Evolutionary conservation across 2,797 vertebrate genomes (phyloP).

Genomic region (Molossus molossus): DNA sequence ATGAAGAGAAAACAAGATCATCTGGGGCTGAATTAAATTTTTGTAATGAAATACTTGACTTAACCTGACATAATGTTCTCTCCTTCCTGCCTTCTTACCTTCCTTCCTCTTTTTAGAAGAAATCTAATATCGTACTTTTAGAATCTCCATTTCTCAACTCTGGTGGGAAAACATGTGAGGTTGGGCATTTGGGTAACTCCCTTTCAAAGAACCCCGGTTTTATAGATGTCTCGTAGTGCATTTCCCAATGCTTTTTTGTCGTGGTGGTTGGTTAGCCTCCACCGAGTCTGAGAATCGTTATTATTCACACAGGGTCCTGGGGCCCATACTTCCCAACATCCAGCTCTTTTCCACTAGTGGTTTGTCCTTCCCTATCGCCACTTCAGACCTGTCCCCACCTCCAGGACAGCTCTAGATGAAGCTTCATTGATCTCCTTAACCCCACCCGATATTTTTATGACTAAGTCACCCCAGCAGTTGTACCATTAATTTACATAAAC

Average conservation of each 20-base stretch:
- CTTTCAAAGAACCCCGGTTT: conserved; percentile 21
- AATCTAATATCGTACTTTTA: neutral
- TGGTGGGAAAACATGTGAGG: neutral
- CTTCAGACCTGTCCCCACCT: too few relatives aligned
- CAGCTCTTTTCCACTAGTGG: neutral
- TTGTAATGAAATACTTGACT: conserved; percentile 4
- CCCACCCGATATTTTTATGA: too few relatives aligned
- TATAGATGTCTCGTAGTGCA: neutral
- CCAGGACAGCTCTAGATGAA: neutral
- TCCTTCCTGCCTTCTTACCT: neutral
- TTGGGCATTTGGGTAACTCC: conserved; percentile 23
- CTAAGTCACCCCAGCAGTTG: neutral
- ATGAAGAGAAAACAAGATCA: neutral
- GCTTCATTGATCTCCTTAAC: neutral
- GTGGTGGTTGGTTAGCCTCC: neutral
- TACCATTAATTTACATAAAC: neutral
- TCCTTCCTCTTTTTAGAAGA: neutral
- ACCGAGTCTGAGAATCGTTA: neutral
- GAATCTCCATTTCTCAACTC: neutral
- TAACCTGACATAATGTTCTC: neutral
- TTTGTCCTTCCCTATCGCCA: neutral
- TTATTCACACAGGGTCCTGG: neutral
- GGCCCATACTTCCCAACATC: neutral
- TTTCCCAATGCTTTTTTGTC: neutral
- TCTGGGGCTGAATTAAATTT: neutral